Conservation (phyloP, 2,113 vertebrate species). For the Lepus europaeus region DNA sequence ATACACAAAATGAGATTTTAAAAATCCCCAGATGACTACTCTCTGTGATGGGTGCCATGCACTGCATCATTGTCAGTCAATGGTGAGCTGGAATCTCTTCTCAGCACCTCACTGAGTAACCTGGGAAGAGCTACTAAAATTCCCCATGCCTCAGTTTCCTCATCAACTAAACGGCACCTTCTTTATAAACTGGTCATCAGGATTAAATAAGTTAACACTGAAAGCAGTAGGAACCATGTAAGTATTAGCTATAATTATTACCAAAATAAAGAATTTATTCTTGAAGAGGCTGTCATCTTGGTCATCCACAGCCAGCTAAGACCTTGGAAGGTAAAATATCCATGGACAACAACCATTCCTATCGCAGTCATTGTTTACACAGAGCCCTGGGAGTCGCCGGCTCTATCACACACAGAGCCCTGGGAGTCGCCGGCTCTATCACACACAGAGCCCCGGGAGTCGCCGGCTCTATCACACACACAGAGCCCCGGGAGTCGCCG, state of each 20-base stretch:
- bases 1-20: background rate
- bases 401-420: background rate
- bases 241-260: constrained; percentile 4
- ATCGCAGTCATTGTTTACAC: background rate
- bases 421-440: background rate
- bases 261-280: constrained; percentile 13
- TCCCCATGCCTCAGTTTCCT: background rate
- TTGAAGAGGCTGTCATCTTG: background rate
- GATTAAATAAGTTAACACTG: background rate
- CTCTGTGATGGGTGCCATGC: background rate
- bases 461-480: background rate
- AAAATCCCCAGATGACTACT: background rate
- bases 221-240: background rate
- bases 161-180: background rate
- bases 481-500: background rate
- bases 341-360: background rate
- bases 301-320: background rate
- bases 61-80: background rate
- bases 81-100: background rate
- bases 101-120: background rate
- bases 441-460: background rate
- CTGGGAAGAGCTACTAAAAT: background rate
- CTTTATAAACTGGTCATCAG: background rate
- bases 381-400: background rate
- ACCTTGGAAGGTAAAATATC: constrained; percentile 1